Evolutionary conservation across 2,113 vertebrate genomes (phyloP).

Genomic region (Gymnorhina tibicen): DNA sequence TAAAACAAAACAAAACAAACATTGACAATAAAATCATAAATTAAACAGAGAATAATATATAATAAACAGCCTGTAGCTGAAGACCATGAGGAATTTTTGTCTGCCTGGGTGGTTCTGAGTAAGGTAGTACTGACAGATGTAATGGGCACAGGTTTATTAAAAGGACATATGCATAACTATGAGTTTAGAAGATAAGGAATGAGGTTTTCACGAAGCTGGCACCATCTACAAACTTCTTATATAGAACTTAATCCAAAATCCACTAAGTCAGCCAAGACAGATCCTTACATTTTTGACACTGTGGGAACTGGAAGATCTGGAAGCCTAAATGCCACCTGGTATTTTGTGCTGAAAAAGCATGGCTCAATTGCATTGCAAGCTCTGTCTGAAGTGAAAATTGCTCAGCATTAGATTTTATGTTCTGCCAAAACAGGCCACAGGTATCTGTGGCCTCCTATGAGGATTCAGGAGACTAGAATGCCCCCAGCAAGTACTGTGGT

Average conservation of each 20-base stretch:
- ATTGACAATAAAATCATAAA: neutral
- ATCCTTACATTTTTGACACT: neutral
- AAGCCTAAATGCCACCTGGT: neutral
- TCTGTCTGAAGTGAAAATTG: neutral
- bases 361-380: neutral
- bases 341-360: neutral
- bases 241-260: neutral
- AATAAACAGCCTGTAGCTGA: neutral
- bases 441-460: neutral
- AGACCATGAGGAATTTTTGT: neutral
- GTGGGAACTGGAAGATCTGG: neutral
- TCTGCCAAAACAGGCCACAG: slow-evolving; percentile 5
- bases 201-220: neutral
- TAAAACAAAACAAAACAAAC: neutral
- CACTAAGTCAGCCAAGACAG: neutral
- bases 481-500: slow-evolving; percentile 22
- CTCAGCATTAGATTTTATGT: neutral
- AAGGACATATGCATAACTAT: neutral
- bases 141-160: neutral
- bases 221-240: neutral
- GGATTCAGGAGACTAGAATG: slow-evolving; percentile 14
- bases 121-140: neutral
- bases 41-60: neutral
- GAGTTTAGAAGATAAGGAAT: neutral
- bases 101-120: neutral